Conservation (phyloP, 2,797 vertebrate species). For the Oreortyx pictus region DNA sequence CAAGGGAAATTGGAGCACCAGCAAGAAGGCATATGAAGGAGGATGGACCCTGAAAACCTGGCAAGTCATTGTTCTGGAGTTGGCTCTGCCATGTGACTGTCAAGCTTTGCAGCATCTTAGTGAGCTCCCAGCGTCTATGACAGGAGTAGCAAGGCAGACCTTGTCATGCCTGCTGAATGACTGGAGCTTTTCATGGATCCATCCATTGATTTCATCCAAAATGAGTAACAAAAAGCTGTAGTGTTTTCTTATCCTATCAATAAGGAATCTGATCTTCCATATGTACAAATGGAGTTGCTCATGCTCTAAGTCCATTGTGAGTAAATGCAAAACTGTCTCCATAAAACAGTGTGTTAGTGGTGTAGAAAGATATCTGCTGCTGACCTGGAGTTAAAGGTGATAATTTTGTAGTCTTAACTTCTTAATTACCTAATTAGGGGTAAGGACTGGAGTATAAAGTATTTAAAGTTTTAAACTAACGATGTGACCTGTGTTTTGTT, state of each 20-base stretch:
- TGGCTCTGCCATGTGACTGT: background rate
- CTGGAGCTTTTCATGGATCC: background rate
- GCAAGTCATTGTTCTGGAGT: background rate
- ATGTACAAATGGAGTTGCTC: background rate
- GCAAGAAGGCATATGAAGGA: background rate
- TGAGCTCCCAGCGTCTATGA: accelerated
- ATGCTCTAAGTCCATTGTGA: background rate
- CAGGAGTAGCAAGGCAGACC: background rate
- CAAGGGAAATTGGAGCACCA: background rate
- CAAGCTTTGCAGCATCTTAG: background rate
- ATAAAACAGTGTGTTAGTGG: background rate
- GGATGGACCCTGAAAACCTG: background rate
- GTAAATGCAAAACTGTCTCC: background rate
- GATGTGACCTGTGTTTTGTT: background rate
- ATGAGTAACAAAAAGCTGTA: background rate
- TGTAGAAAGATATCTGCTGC: background rate
- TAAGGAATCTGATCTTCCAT: background rate
- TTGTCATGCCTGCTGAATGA: background rate
- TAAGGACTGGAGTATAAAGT: background rate
- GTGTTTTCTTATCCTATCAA: background rate
- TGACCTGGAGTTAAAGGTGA: background rate
- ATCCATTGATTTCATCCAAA: background rate
- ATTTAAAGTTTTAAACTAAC: background rate
- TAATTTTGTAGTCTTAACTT: background rate
- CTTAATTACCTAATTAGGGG: background rate